These are phyloP conservation scores for Mechanitis mazaeus DNA, from an alignment of 2,888 invertebrate species.

Conservation along the genomic window DNA sequence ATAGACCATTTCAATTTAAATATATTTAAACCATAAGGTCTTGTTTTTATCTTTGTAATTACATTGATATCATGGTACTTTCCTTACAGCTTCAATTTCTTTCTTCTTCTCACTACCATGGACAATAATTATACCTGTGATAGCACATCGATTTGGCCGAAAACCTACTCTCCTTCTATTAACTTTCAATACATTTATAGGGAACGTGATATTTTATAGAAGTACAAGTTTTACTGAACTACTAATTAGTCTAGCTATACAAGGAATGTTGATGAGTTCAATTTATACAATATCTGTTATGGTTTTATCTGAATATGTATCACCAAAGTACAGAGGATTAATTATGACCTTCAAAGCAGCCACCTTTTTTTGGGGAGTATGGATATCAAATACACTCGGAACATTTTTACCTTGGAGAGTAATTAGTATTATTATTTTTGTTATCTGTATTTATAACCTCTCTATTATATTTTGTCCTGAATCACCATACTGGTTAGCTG, in stretches of 20 bases:
- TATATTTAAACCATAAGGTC: not conserved
- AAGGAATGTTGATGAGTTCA: constrained; percentile 15
- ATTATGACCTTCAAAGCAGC: constrained; percentile 29
- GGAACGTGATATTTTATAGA: constrained; percentile 11
- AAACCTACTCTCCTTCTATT: constrained; percentile 6
- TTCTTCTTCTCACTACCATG: constrained; percentile 6
- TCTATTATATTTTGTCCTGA: constrained; percentile 30
- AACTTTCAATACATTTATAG: constrained; percentile 5
- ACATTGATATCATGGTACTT: not conserved
- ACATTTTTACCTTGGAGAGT: constrained; percentile 30
- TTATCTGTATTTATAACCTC: constrained; percentile 22
- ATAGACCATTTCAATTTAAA: not conserved
- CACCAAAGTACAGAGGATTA: constrained; percentile 29
- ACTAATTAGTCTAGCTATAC: constrained; percentile 15
- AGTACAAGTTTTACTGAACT: constrained; percentile 9
- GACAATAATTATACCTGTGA: constrained; percentile 8
- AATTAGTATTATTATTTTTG: constrained; percentile 20
- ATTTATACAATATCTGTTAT: constrained; percentile 15
- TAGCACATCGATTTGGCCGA: constrained; percentile 7
- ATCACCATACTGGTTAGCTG: constrained; percentile 31
- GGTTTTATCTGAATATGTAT: constrained; percentile 26
- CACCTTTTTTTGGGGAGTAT: constrained; percentile 28
- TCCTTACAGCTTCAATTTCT: constrained; percentile 6
- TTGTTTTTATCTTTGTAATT: not conserved
- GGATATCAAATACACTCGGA: constrained; percentile 29